Percentiles rank a stretch among this genome's conserved stretches.
phyloP scores from a whole-genome alignment of 2,113 vertebrate genomes.

The Eclectus roratus region DNA sequence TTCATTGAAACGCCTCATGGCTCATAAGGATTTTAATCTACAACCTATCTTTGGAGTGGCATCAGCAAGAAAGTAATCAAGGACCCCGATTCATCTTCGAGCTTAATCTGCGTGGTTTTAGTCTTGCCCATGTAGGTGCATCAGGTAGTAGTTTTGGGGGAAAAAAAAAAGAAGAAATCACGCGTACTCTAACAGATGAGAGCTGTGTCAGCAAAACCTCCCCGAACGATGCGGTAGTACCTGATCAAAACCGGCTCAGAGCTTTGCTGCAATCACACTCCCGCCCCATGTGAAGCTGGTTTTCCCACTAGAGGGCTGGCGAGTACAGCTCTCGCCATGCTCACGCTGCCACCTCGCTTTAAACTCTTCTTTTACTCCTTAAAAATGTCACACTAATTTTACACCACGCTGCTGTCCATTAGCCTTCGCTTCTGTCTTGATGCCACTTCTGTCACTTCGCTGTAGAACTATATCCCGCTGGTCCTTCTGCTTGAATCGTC shows the following conservation, averaged over 20 bases:
- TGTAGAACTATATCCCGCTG: not conserved
- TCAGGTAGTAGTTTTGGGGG: not conserved
- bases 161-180: not conserved
- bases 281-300: not conserved
- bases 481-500: not conserved
- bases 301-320: not conserved
- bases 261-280: not conserved
- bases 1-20: not conserved
- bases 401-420: not conserved
- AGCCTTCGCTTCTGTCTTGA: not conserved
- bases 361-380: not conserved
- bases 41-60: not conserved
- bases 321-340: not conserved
- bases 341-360: not conserved
- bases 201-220: not conserved
- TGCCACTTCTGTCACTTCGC: accelerated
- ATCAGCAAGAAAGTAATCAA: not conserved
- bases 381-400: not conserved
- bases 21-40: not conserved
- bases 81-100: not conserved
- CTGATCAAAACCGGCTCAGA: not conserved
- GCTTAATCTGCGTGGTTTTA: not conserved
- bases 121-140: not conserved
- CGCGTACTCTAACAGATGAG: not conserved
- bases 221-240: not conserved